Percentiles rank a stretch among this genome's conserved stretches.
Conservation (phyloP, 2,797 vertebrate species). For the Xenentodon cancila region DNA sequence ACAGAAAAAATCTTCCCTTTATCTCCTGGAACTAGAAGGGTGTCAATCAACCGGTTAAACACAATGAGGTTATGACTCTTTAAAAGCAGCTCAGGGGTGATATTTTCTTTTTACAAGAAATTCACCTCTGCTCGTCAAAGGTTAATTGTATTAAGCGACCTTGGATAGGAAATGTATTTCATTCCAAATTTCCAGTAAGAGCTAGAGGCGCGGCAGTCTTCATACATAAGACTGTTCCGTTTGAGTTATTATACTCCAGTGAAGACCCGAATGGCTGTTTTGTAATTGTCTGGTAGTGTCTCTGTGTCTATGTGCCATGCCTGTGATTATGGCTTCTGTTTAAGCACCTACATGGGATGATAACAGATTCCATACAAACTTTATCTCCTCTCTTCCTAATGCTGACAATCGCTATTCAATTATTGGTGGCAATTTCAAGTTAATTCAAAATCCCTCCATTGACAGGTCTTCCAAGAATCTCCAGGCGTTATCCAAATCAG, state of each 20-base stretch:
- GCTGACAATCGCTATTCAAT: too few relatives aligned
- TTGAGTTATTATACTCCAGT: neutral
- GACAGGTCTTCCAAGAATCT: too few relatives aligned
- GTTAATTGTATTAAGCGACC: too few relatives aligned
- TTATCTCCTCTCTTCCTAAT: too few relatives aligned
- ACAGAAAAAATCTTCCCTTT: constrained; percentile 14
- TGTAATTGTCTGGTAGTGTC: constrained; percentile 10
- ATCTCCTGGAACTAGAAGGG: constrained; percentile 1
- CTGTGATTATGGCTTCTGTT: constrained; percentile 1
- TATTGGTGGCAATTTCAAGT: too few relatives aligned
- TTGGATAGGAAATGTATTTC: too few relatives aligned
- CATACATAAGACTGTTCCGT: neutral
- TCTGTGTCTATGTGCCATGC: neutral
- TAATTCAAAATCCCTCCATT: too few relatives aligned
- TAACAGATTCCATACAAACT: too few relatives aligned
- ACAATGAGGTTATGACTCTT: neutral
- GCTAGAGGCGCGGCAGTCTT: neutral
- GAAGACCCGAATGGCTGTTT: constrained; percentile 5
- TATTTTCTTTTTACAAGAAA: neutral
- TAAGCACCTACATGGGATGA: neutral
- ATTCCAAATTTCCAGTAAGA: constrained; percentile 3
- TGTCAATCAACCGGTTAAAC: neutral
- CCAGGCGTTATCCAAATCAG: too few relatives aligned
- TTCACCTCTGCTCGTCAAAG: constrained; percentile 1
- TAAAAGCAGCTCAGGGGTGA: neutral